These are phyloP conservation scores for Trypoxylon attenuatum DNA, from an alignment of 2,888 invertebrate species.

Conservation along the genomic window DNA sequence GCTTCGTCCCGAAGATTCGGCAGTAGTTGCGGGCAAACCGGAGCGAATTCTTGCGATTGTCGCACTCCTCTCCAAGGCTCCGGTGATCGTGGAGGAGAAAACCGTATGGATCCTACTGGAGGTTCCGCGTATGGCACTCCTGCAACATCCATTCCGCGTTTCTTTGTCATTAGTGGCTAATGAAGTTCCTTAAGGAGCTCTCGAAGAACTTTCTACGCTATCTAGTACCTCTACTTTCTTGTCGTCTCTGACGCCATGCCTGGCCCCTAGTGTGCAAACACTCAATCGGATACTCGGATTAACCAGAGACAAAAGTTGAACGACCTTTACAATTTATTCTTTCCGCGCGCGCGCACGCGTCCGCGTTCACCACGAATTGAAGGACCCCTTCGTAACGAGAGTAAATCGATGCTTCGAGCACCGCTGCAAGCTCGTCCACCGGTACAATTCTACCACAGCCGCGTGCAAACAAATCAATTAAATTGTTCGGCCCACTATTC, in stretches of 20 bases:
- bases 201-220: too few species aligned
- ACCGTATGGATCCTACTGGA: constrained; percentile 84
- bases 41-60: constrained; percentile 82
- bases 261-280: too few species aligned
- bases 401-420: constrained; percentile 2
- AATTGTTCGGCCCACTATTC: constrained; percentile 23
- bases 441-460: constrained; percentile 18
- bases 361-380: too few species aligned
- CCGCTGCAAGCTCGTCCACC: constrained; percentile 9
- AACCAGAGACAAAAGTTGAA: too few species aligned
- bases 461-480: constrained; percentile 25
- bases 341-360: too few species aligned
- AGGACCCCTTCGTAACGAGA: too few species aligned
- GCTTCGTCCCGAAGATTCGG: constrained; percentile 80
- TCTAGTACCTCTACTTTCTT: background rate
- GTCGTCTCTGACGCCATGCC: background rate
- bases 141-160: constrained; percentile 36
- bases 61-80: constrained; percentile 86
- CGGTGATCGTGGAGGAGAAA: constrained; percentile 91
- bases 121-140: constrained; percentile 89
- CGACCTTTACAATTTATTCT: too few species aligned
- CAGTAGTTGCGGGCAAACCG: constrained; percentile 91
- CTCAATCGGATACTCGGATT: too few species aligned
- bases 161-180: constrained; percentile 1
- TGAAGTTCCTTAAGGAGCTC: background rate